Evolutionary conservation across 2,888 invertebrate genomes (phyloP), one percentile per base, ranked within the genome.

Genomic region (Drosophila leonis): DNA sequence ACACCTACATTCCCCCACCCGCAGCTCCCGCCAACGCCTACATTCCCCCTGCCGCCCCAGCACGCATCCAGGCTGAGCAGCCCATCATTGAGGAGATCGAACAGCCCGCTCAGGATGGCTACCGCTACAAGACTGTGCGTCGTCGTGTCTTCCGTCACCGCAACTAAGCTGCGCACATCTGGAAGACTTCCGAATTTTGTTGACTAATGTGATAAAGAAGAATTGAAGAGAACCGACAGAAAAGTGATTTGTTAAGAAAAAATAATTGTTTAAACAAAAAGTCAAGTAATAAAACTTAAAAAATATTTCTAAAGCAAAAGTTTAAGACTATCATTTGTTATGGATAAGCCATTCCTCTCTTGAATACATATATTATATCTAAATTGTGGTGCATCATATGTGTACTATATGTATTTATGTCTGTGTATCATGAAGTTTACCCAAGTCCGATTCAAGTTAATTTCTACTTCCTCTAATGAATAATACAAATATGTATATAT

Each of bases 91-190:
- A 88, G 63, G 76, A 78, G 70, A 65, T 84, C 71, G 85, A 90
- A 35, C 88, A 90, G 64, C 90, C 88, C 12, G 76, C 90, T 37
- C 78, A 88, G 75, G 87, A 87, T 54, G 87, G 87, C 3, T 87
- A 87, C 69, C 87, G 90, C 68, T 87, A 87, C 76, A 87, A 78
- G 83, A 87, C 87, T 15, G 86, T 87, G 29, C 87, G 87, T 46
- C 87, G 87, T 66, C 90, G 90, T 20, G 90, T 87, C 76, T 77
- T 90, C 85, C 91, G 87, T 37, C 78, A 82, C 60, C 87, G 87
- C 70, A 80, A 82, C 80, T 87, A 77, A 71, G 20, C 29, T 24
- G n/a, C 51, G 52, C 5, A 0, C 0, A 20, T 2, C 24, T 6
- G 18, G 13, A 13, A 15, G 4, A 5, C 4, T 2, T 24, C 29